These are phyloP conservation scores for Cololabis saira DNA, from an alignment of 2,113 vertebrate species.

Conservation along the genomic window DNA sequence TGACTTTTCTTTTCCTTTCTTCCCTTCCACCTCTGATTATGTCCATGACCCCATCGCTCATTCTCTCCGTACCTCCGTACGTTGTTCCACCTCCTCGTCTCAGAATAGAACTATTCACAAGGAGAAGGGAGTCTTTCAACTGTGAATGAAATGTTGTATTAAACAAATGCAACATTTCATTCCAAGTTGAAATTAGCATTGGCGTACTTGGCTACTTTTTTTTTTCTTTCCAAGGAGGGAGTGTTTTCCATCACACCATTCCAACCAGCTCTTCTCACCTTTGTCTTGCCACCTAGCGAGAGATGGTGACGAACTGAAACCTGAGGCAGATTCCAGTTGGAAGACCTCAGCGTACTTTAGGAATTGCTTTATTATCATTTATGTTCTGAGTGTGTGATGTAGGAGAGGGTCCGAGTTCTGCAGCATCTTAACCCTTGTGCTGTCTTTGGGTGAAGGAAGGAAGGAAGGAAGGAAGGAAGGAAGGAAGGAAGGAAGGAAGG, in stretches of 20 bases:
- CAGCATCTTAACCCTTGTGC: too few relatives aligned
- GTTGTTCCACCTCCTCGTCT: conserved; percentile 28
- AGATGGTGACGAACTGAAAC: conserved; percentile 76
- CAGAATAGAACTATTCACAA: conserved; percentile 19
- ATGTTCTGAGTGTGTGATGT: conserved; percentile 55
- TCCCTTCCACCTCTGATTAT: conserved; percentile 71
- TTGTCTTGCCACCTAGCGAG: conserved; percentile 81
- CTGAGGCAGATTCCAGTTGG: conserved; percentile 67
- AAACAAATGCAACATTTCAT: too few relatives aligned
- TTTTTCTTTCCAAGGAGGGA: conserved; percentile 12
- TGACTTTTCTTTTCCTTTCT: conserved; percentile 36
- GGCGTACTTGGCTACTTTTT: conserved; percentile 36
- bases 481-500: too few relatives aligned
- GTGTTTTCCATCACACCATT: conserved; percentile 68
- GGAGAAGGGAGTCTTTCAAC: conserved; percentile 22
- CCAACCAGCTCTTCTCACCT: conserved; percentile 72
- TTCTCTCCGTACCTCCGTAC: conserved; percentile 2
- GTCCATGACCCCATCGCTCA: conserved; percentile 59
- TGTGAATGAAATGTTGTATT: conserved; percentile 50
- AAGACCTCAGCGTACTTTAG: conserved; percentile 62
- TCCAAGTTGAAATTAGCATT: conserved; percentile 37
- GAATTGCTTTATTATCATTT: conserved; percentile 73
- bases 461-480: too few relatives aligned
- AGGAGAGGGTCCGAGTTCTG: too few relatives aligned
- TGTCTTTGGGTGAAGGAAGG: too few relatives aligned